Evolutionary conservation across 2,797 vertebrate genomes (phyloP).

Genomic region (Loris lydekkerianus): DNA sequence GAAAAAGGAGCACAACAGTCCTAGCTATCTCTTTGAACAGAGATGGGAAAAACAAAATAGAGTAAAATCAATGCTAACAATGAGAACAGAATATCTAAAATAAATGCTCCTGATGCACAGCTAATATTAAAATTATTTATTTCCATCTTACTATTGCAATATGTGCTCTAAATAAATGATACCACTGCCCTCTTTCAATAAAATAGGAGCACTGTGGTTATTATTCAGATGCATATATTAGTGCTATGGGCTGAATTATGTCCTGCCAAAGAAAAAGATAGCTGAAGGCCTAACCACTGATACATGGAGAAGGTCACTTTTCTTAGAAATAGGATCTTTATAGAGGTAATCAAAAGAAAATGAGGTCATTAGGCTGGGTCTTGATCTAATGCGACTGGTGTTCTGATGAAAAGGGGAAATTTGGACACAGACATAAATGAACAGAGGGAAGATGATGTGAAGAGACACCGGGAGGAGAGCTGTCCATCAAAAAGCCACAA

Average conservation of each 20-base stretch:
- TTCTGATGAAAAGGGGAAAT: not conserved
- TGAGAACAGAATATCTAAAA: not conserved
- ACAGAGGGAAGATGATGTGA: not conserved
- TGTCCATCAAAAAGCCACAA: not conserved
- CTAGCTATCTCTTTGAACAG: not conserved
- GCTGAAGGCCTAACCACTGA: not conserved
- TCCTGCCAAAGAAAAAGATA: not conserved
- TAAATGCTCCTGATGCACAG: not conserved
- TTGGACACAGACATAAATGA: not conserved
- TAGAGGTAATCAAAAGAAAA: not conserved
- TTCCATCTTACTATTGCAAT: not conserved
- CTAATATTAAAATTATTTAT: not conserved
- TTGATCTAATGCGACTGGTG: not conserved
- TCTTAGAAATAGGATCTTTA: not conserved
- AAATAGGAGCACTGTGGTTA: not conserved
- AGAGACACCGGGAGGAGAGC: not conserved
- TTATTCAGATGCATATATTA: not conserved
- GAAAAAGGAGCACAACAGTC: not conserved
- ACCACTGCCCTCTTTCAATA: not conserved
- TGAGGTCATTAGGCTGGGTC: not conserved
- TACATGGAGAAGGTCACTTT: not conserved
- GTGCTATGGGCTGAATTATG: not conserved
- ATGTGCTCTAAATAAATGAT: not conserved
- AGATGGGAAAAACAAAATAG: not conserved
- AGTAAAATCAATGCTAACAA: not conserved